Conservation (phyloP, 2,113 vertebrate genomes). For the Orcinus orca region DNA sequence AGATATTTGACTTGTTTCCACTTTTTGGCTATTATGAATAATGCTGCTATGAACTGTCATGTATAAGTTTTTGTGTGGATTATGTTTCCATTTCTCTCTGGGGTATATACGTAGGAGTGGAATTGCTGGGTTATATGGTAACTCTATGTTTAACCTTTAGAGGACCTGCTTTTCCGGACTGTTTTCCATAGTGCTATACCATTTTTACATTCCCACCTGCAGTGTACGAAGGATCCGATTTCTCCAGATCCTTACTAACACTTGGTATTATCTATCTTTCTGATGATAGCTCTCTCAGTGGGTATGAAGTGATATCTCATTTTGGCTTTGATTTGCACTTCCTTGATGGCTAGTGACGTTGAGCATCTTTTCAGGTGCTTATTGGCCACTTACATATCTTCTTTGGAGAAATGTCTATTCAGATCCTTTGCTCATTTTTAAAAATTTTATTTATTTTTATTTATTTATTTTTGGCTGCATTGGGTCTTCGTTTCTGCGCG, state of each 20-base stretch:
- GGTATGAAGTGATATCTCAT: background rate
- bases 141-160: background rate
- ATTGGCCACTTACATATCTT: background rate
- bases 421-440: background rate
- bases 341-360: background rate
- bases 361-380: background rate
- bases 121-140: background rate
- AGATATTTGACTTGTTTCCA: background rate
- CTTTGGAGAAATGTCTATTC: background rate
- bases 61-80: background rate
- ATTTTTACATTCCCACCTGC: background rate
- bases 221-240: background rate
- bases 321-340: background rate
- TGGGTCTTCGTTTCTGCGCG: too few species aligned
- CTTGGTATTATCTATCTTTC: background rate
- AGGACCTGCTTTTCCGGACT: background rate
- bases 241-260: background rate
- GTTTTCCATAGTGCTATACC: background rate
- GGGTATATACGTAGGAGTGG: background rate
- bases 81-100: background rate
- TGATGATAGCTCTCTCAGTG: background rate
- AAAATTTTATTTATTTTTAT: background rate
- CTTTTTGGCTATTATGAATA: background rate
- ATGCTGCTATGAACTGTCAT: background rate
- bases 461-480: too few species aligned